These are phyloP conservation scores for Drosophila pandora DNA, from an alignment of 1,140 invertebrate species.

Conservation along the genomic window DNA sequence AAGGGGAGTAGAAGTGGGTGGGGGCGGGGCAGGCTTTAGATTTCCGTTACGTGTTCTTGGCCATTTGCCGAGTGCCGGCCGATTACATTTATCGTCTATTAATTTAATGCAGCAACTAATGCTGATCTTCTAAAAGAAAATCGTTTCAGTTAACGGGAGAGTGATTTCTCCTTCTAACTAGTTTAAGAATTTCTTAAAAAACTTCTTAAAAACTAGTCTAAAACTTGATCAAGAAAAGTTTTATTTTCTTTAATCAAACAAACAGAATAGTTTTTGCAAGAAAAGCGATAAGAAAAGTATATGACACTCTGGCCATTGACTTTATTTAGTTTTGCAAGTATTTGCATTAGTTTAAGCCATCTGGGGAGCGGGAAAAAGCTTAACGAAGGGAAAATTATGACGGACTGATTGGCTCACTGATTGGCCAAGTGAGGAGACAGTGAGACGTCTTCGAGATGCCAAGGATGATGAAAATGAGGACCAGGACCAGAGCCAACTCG, in stretches of 20 bases:
- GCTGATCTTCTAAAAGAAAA: conserved; percentile 32
- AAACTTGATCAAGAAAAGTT: background rate
- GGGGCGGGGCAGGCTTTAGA: conserved; percentile 23
- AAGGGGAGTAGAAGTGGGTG: background rate
- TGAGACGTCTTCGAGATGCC: background rate
- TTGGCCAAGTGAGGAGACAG: background rate
- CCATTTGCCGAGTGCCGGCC: conserved; percentile 19
- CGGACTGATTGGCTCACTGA: conserved; percentile 19
- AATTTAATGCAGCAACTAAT: conserved; percentile 42
- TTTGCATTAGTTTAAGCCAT: conserved; percentile 29
- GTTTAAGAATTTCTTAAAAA: conserved; percentile 1
- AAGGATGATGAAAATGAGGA: conserved; percentile 1
- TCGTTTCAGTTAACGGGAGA: conserved; percentile 20
- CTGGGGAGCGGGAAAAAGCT: conserved; percentile 27
- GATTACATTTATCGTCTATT: conserved; percentile 41
- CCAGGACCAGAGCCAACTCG: background rate
- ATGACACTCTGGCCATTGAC: conserved; percentile 4
- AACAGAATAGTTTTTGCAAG: background rate
- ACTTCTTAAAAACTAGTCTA: no score
- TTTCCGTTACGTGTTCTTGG: conserved; percentile 45
- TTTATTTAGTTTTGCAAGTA: conserved; percentile 40
- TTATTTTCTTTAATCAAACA: background rate
- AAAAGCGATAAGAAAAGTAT: conserved; percentile 7
- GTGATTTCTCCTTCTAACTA: conserved; percentile 9
- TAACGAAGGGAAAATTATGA: conserved; percentile 63